phyloP scores from a whole-genome alignment of 1,140 invertebrate species.

The Magallana gigas region DNA sequence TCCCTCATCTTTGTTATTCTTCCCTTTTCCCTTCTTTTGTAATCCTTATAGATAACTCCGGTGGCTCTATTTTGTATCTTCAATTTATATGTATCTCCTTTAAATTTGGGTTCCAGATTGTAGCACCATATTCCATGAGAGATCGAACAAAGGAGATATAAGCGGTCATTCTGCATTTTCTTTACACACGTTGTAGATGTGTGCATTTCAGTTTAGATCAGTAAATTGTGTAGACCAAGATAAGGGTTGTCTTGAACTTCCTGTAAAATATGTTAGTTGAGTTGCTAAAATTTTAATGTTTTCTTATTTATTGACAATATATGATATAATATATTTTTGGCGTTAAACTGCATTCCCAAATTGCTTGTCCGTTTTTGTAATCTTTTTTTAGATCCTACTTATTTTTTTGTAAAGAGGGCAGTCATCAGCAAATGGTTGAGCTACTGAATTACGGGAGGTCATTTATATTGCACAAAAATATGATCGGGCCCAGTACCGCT shows the following conservation, averaged over 20 bases:
- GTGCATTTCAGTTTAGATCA: not conserved
- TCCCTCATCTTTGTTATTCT: no score
- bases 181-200: not conserved
- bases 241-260: constrained; percentile 38
- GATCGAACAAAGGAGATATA: not conserved
- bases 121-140: no score
- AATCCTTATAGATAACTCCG: no score
- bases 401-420: constrained; percentile 52
- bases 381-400: constrained; percentile 50
- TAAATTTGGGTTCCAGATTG: no score
- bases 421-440: constrained; percentile 59
- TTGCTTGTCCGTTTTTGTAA: constrained; percentile 52
- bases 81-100: no score
- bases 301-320: constrained; percentile 39
- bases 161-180: not conserved
- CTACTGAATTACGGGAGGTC: constrained; percentile 54
- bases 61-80: no score
- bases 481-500: constrained; percentile 44
- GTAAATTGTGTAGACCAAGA: constrained; percentile 14
- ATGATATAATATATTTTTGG: constrained; percentile 51
- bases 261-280: constrained; percentile 39
- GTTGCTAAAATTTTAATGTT: constrained; percentile 27
- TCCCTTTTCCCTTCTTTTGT: no score
- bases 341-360: constrained; percentile 60
- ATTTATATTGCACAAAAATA: constrained; percentile 58